Conservation (phyloP, 2,113 vertebrate genomes). For the Cromileptes altivelis region DNA sequence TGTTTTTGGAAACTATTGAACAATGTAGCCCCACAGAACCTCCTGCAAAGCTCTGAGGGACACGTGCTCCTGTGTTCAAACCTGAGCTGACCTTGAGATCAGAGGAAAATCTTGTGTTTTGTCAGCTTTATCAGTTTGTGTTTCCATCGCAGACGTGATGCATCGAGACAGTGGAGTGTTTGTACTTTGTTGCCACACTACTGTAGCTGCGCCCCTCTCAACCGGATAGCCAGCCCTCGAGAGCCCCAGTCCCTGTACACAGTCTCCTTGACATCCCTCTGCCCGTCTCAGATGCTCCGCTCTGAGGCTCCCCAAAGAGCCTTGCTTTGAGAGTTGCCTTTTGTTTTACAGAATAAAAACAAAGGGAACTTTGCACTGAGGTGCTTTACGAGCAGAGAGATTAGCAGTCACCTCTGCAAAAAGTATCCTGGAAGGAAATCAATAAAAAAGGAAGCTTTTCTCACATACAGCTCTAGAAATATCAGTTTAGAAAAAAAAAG, state of each 20-base stretch:
- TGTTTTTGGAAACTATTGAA: conserved; percentile 19
- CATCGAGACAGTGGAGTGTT: conserved; percentile 42
- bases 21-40: neutral
- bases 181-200: conserved; percentile 53
- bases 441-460: neutral
- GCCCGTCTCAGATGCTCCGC: conserved; percentile 46
- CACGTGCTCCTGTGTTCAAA: neutral
- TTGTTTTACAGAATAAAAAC: conserved; percentile 51
- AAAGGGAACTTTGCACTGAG: conserved; percentile 25
- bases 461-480: conserved; percentile 9
- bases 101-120: conserved; percentile 21
- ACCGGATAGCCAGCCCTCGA: conserved; percentile 48
- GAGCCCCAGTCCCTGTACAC: conserved; percentile 51
- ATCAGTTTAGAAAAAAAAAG: neutral
- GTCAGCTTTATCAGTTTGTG: conserved; percentile 31
- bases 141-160: conserved; percentile 22
- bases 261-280: conserved; percentile 62
- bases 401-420: conserved; percentile 8
- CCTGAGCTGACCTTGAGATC: conserved; percentile 35
- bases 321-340: conserved; percentile 46
- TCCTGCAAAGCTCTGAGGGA: conserved; percentile 19
- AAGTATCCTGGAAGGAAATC: neutral
- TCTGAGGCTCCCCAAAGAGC: conserved; percentile 32
- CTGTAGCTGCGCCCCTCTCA: conserved; percentile 30
- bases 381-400: conserved; percentile 1